Conservation (phyloP, 2,113 vertebrate species). For the Scopus umbretta region DNA sequence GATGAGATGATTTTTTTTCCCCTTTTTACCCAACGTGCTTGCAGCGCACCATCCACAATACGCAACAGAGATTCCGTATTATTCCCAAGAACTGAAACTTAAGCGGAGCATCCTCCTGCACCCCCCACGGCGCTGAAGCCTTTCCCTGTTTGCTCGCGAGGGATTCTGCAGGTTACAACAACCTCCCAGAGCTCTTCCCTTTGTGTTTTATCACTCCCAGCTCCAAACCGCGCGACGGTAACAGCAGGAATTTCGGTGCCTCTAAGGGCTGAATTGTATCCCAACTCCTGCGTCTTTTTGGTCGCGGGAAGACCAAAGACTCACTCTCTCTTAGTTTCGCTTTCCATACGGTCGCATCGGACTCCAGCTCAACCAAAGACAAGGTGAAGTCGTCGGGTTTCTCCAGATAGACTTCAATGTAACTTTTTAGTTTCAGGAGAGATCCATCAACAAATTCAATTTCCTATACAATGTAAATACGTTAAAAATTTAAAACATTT, state of each 20-base stretch:
- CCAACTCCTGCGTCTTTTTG: neutral
- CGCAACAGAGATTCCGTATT: fast-evolving
- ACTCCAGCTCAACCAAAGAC: constrained; percentile 75
- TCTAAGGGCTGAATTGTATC: neutral
- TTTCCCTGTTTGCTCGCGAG: neutral
- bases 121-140: neutral
- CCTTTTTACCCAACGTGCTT: neutral
- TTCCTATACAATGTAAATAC: constrained; percentile 58
- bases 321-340: constrained; percentile 81
- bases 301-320: neutral
- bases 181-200: neutral
- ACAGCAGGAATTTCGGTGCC: neutral
- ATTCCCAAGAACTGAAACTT: neutral
- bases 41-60: neutral
- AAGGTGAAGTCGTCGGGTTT: constrained; percentile 80
- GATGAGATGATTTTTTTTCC: neutral
- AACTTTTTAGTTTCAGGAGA: constrained; percentile 77
- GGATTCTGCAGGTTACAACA: neutral
- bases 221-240: neutral
- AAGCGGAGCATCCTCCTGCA: neutral
- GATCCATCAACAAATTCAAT: constrained; percentile 76
- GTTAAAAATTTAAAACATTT: neutral
- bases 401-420: constrained; percentile 84
- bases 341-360: constrained; percentile 76
- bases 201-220: neutral